Evolutionary conservation across 2,888 invertebrate genomes (phyloP).

Genomic region (Phragmatobia fuliginosa): DNA sequence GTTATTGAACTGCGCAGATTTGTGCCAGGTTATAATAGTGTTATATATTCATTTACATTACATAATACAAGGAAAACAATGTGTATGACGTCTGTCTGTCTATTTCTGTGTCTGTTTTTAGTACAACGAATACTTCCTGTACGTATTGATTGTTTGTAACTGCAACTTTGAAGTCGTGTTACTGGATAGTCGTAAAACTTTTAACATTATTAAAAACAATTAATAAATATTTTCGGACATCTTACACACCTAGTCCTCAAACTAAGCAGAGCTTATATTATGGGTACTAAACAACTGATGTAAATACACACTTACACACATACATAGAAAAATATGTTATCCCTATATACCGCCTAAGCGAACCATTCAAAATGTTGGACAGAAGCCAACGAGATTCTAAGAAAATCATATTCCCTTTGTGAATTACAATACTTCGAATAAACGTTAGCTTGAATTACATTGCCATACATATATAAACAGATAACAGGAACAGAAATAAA

Average conservation of each 20-base stretch:
- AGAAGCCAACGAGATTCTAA: constrained; percentile 1
- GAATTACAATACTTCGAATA: background rate
- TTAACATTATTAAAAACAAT: too few relatives aligned
- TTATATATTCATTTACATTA: background rate
- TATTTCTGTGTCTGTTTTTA: background rate
- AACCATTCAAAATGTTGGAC: background rate
- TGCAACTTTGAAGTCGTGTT: background rate
- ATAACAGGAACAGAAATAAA: too few relatives aligned
- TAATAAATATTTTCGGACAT: too few relatives aligned
- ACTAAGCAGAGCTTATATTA: too few relatives aligned
- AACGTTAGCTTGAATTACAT: background rate
- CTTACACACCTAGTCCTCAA: too few relatives aligned
- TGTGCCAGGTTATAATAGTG: background rate
- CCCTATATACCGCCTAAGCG: background rate
- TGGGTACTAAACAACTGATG: too few relatives aligned
- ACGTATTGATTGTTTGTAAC: background rate
- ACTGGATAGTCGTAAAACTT: too few relatives aligned
- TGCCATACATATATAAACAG: background rate
- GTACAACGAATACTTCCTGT: background rate
- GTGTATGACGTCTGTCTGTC: background rate
- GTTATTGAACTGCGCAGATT: background rate
- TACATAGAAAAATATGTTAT: constrained; percentile 1
- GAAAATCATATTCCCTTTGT: background rate
- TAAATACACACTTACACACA: too few relatives aligned
- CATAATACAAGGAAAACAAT: background rate